These are phyloP conservation scores for Lasaia peninsularis DNA, from an alignment of 1,140 invertebrate species.

Conservation along the genomic window DNA sequence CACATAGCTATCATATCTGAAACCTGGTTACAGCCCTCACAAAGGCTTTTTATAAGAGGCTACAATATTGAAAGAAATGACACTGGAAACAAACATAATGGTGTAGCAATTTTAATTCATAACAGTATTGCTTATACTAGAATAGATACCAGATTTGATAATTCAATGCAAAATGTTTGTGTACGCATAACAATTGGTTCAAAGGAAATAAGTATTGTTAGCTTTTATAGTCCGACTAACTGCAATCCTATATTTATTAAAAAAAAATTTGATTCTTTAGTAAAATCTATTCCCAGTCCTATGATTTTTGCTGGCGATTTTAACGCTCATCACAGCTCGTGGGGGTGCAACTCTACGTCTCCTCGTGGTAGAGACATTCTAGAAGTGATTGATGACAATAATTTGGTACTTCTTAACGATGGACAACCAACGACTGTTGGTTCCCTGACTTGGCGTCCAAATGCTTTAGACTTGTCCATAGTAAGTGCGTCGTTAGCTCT, in stretches of 20 bases:
- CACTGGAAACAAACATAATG: slow-evolving; percentile 18
- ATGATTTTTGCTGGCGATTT: slow-evolving; percentile 6
- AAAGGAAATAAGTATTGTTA: slow-evolving; percentile 9
- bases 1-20: too few relatives aligned
- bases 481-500: too few relatives aligned
- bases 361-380: neutral
- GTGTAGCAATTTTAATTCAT: slow-evolving; percentile 22
- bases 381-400: slow-evolving; percentile 1
- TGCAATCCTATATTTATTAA: neutral
- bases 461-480: too few relatives aligned
- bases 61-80: slow-evolving; percentile 17
- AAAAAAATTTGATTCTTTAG: neutral
- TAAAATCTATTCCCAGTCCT: neutral
- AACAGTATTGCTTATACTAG: slow-evolving; percentile 17
- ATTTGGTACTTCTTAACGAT: too few relatives aligned
- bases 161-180: slow-evolving; percentile 4
- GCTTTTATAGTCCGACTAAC: neutral
- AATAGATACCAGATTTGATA: slow-evolving; percentile 18
- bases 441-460: neutral
- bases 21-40: slow-evolving; percentile 15
- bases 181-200: neutral
- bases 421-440: too few relatives aligned
- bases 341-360: neutral
- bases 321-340: neutral
- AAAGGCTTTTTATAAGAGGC: slow-evolving; percentile 12